Conservation (phyloP, 2,888 invertebrate species). For the Sicus ferrugineus region DNA sequence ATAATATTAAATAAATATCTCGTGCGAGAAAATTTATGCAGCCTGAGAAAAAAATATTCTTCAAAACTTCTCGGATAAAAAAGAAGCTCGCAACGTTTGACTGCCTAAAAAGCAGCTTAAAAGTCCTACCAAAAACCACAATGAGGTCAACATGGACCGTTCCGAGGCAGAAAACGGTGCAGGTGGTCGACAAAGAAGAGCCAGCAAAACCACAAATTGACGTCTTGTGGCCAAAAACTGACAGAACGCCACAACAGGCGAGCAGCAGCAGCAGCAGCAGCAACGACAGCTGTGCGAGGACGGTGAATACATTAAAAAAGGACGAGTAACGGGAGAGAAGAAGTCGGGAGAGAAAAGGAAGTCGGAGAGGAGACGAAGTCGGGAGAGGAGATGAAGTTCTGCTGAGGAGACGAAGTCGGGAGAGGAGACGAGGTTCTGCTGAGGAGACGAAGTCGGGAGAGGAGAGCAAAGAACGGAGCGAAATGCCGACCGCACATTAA, state of each 20-base stretch:
- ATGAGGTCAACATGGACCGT: neutral
- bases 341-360: neutral
- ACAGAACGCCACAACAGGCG: neutral
- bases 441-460: neutral
- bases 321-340: neutral
- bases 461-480: no score
- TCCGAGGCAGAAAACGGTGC: neutral
- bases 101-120: neutral
- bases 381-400: neutral
- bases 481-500: neutral
- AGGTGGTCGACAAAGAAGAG: no score
- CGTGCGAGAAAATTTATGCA: neutral
- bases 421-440: neutral
- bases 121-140: no score
- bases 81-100: neutral
- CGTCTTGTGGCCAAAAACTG: constrained; percentile 10
- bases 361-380: neutral
- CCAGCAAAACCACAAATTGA: constrained; percentile 1
- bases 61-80: neutral
- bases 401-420: neutral
- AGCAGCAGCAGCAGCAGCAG: neutral
- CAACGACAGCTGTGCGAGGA: neutral
- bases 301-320: neutral
- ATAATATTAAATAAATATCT: neutral
- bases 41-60: neutral